A percentile compares a stretch with the other conserved stretches of the same genome.
Conservation (phyloP, 2,113 vertebrate genomes). For the Spilogale gracilis region DNA sequence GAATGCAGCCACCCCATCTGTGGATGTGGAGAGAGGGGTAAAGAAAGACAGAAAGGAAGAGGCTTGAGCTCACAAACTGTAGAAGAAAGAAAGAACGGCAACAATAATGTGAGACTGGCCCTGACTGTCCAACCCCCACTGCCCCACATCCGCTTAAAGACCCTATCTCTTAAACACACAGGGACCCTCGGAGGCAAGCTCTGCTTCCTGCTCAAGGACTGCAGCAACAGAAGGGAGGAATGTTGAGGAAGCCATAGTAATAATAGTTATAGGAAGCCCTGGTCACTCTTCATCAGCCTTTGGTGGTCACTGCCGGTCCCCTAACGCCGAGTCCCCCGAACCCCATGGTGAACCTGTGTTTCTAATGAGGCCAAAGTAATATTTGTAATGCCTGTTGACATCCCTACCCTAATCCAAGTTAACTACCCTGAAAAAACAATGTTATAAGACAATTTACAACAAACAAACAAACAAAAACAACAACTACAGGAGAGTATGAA, state of each 20-base stretch:
- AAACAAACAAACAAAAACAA: no score
- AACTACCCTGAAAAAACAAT: neutral
- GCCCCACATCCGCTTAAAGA: neutral
- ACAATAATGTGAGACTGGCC: neutral
- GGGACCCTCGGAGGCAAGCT: neutral
- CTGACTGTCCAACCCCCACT: neutral
- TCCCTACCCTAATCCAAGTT: neutral
- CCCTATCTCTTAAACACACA: neutral
- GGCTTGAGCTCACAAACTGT: accelerated
- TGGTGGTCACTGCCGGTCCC: neutral
- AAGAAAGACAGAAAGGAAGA: neutral
- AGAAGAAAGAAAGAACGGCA: neutral
- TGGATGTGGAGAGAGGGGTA: slow-evolving; percentile 21
- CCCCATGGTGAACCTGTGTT: neutral
- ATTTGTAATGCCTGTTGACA: neutral
- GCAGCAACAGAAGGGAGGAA: neutral
- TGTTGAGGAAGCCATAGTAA: neutral
- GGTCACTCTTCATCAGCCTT: neutral
- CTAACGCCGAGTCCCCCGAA: neutral
- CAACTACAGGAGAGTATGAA: neutral
- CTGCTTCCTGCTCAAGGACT: neutral
- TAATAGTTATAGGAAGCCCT: neutral
- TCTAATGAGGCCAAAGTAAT: neutral
- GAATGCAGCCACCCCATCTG: slow-evolving; percentile 96
- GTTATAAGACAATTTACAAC: neutral